Evolutionary conservation across 2,797 vertebrate genomes (phyloP), one percentile per base, ranked within the genome.

Genomic region (Cottoperca gobio): DNA sequence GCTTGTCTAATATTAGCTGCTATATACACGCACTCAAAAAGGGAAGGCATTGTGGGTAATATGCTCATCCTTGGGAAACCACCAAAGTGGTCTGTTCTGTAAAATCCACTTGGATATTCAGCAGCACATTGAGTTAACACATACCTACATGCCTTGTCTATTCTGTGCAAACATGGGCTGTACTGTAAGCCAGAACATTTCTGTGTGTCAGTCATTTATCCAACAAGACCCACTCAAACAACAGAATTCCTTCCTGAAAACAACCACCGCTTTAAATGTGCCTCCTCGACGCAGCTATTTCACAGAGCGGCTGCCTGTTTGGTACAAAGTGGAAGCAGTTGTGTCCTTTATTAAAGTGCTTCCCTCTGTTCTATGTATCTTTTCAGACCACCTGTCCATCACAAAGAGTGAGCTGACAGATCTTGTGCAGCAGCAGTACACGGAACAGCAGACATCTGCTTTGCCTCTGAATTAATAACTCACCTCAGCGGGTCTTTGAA

Each of bases 181-280:
- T 35, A 63, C 28, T 58, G 37, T 8, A 9, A 49, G 14, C 63
- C 39, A 28, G 50, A 31, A 50, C 19, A 23, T 57, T 17, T 60
- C 19, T 50, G 8, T 50, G 9, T 23, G 57, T 35, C 24, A 21
- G 60, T 28, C 50, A 79, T 66, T 63, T 78, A 39, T 54, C 58
- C 14, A 69, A 66, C 21, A 39, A 69, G 54, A 53, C 39, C 48
- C 64, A 69, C 70, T 54, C 46, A 82, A 73, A 73, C 43, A 73
- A 70, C 23, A 11, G n/a, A 77, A 73, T 63, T 69, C 33, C 26
- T 76, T 76, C 71, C 49, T 52, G 58, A 46, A 82, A 73, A 73
- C 43, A 73, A 70, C 23, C 11, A 63, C 49, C 52, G 70, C 64
- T 82, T 57, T 19, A 53, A 17, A 79, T 79, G 37, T 76, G 24